These are phyloP conservation scores for Remorina albescens DNA, from an alignment of 2,797 vertebrate genomes.

Conservation along the genomic window DNA sequence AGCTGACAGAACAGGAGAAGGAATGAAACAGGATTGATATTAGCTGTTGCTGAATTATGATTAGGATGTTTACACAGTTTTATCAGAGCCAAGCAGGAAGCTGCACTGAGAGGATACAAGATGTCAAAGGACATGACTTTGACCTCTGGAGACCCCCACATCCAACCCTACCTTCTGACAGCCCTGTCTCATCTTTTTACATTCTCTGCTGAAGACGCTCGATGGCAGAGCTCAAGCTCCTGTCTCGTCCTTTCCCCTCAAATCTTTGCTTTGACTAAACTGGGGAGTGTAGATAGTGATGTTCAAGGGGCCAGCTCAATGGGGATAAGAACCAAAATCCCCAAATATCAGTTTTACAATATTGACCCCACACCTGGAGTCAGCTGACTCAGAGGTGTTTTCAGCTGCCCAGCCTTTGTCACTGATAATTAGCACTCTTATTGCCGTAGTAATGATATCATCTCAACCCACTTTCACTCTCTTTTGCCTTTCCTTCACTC, in stretches of 20 bases:
- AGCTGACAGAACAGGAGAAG: conserved; percentile 42
- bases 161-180: conserved; percentile 40
- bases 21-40: conserved; percentile 52
- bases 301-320: conserved; percentile 44
- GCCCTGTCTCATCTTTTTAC: conserved; percentile 30
- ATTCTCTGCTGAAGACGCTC: conserved; percentile 18
- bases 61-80: conserved; percentile 75
- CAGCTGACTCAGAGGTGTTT: conserved; percentile 47
- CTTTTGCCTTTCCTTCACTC: conserved; percentile 60
- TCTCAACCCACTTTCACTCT: conserved; percentile 72
- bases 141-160: conserved; percentile 62
- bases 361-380: conserved; percentile 57
- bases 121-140: conserved; percentile 66
- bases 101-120: conserved; percentile 29
- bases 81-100: conserved; percentile 71
- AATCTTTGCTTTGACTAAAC: conserved; percentile 27
- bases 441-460: conserved; percentile 77
- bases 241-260: conserved; percentile 36
- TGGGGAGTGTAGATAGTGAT: conserved; percentile 23
- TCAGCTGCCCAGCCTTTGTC: conserved; percentile 67
- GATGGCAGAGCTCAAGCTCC: conserved; percentile 12
- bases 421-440: conserved; percentile 81
- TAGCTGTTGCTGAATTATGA: conserved; percentile 62
- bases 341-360: conserved; percentile 53
- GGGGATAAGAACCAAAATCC: conserved; percentile 46